Percentiles rank a stretch among this genome's conserved stretches.
These are phyloP conservation scores for Eustalomyia histrio DNA, from an alignment of 2,888 invertebrate genomes.

Conservation along the genomic window DNA sequence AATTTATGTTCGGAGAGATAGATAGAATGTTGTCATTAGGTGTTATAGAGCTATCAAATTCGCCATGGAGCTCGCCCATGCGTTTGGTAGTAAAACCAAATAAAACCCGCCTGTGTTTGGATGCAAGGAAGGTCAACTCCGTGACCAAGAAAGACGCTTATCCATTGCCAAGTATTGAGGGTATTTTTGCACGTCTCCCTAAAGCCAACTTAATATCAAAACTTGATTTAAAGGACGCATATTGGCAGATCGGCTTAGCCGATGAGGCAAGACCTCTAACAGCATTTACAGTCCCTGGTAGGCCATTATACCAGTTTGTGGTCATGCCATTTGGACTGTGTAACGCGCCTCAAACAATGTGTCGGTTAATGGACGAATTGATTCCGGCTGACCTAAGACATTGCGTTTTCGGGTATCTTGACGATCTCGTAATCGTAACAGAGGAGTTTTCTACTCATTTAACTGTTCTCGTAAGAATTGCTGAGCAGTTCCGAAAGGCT, in stretches of 20 bases:
- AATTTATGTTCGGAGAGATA: conserved; percentile 66
- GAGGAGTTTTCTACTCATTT: no score
- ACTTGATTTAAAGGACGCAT: conserved; percentile 10
- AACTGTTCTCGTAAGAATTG: no score
- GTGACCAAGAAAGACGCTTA: no score
- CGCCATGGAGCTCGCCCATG: conserved; percentile 71
- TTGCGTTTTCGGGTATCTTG: conserved; percentile 50
- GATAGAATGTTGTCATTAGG: conserved; percentile 71
- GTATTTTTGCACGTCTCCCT: no score
- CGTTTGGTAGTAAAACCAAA: conserved; percentile 68
- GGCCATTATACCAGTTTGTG: not conserved
- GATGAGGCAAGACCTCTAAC: conserved; percentile 43
- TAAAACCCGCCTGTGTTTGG: conserved; percentile 69
- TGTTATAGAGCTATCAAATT: conserved; percentile 68
- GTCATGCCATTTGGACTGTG: no score
- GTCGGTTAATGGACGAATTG: conserved; percentile 47
- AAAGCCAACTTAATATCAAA: no score
- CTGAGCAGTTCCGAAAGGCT: conserved; percentile 31
- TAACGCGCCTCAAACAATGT: conserved; percentile 34
- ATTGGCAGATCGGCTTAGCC: not conserved
- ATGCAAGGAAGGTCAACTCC: conserved; percentile 69
- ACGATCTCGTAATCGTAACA: conserved; percentile 41
- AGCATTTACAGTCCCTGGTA: conserved; percentile 57
- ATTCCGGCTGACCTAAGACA: conserved; percentile 51
- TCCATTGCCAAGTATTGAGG: no score